Evolutionary conservation across 2,797 vertebrate genomes (phyloP).

Genomic region (Clarias platycephalus): DNA sequence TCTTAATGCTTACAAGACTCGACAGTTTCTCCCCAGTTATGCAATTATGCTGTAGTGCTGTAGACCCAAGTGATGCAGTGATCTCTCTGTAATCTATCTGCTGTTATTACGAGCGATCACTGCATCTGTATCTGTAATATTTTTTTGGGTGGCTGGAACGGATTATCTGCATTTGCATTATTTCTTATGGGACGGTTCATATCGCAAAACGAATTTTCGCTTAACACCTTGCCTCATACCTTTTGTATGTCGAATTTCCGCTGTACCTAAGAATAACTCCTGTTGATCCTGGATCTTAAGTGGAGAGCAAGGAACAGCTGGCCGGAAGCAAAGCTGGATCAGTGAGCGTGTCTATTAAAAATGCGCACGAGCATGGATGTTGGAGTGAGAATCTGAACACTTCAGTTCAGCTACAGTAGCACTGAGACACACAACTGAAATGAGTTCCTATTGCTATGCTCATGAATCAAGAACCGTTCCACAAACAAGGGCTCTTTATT

Average conservation of each 20-base stretch:
- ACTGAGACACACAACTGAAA: background rate
- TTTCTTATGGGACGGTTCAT: too few species aligned
- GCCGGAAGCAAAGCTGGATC: background rate
- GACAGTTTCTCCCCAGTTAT: background rate
- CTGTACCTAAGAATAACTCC: too few species aligned
- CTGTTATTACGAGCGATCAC: too few species aligned
- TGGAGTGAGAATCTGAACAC: background rate
- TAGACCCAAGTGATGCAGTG: background rate
- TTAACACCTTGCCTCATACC: too few species aligned
- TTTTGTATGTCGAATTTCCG: too few species aligned
- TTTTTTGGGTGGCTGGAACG: too few species aligned
- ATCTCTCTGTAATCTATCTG: background rate
- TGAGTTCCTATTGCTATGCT: background rate
- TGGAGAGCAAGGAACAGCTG: background rate
- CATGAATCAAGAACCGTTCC: background rate
- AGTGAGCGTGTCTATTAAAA: background rate
- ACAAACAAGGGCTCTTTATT: background rate
- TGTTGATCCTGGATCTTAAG: background rate
- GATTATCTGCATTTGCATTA: too few species aligned
- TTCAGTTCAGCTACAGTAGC: background rate
- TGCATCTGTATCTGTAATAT: too few species aligned
- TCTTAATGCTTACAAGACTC: background rate
- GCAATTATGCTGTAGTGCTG: background rate
- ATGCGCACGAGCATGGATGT: background rate
- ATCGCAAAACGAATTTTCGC: too few species aligned